phyloP scores from a whole-genome alignment of 1,140 invertebrate species.

The Drosophila hydei region DNA sequence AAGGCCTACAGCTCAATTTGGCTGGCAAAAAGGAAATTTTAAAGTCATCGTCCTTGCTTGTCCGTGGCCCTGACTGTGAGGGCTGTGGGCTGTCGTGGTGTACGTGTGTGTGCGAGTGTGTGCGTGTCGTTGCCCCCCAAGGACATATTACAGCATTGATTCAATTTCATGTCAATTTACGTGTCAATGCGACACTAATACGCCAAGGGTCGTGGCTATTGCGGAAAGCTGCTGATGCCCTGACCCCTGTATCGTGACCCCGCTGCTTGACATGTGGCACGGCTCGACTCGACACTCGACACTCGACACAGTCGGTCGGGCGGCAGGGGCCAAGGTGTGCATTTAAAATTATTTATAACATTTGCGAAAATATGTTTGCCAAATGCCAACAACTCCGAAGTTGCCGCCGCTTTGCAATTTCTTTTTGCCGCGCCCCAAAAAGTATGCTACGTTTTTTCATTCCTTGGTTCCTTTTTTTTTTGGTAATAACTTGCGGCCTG shows the following conservation, averaged over 20 bases:
- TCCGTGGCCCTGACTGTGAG: slow-evolving; percentile 27
- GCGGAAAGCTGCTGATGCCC: slow-evolving; percentile 20
- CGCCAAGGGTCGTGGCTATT: slow-evolving; percentile 65
- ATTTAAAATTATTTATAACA: slow-evolving; percentile 83
- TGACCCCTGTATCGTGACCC: slow-evolving; percentile 35
- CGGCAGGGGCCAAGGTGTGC: slow-evolving; percentile 48
- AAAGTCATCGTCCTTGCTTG: slow-evolving; percentile 72
- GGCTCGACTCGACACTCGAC: not conserved
- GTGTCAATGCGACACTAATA: slow-evolving; percentile 84
- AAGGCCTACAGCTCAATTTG: slow-evolving; percentile 75
- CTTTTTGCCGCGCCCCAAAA: slow-evolving; percentile 41
- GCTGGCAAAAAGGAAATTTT: slow-evolving; percentile 66
- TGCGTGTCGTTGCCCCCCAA: slow-evolving; percentile 63
- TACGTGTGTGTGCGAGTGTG: not conserved
- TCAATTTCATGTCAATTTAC: slow-evolving; percentile 84
- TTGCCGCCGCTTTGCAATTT: slow-evolving; percentile 48
- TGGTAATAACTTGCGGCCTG: slow-evolving; percentile 78
- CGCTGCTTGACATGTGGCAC: slow-evolving; percentile 20
- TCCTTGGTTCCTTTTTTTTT: slow-evolving; percentile 33
- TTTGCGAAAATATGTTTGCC: slow-evolving; percentile 80
- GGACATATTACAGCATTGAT: slow-evolving; percentile 84
- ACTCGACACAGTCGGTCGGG: not conserved
- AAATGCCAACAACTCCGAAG: slow-evolving; percentile 50
- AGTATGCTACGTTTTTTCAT: slow-evolving; percentile 42
- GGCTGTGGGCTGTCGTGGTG: not conserved